These are phyloP conservation scores for Leptinotarsa peninsularis DNA, from an alignment of 2,888 invertebrate species.

Conservation along the genomic window DNA sequence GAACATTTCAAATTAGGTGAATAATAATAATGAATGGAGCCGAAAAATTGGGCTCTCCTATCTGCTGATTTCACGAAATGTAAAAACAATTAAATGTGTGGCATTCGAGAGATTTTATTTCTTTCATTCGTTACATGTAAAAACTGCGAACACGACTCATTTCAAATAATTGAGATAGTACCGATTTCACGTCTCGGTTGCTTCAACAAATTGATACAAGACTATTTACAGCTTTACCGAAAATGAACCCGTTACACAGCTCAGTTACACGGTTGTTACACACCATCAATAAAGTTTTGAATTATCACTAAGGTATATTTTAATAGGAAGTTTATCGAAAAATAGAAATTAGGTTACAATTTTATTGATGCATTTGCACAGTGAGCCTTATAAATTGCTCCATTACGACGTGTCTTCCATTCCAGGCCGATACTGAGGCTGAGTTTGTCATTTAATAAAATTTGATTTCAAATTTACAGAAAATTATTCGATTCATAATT, in stretches of 20 bases:
- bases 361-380: no score
- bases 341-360: no score
- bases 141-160: constrained; percentile 9
- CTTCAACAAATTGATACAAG: constrained; percentile 23
- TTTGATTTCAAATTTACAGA: no score
- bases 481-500: no score
- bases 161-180: constrained; percentile 2
- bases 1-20: no score
- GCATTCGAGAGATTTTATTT: neutral
- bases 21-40: no score
- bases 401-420: no score
- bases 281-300: constrained; percentile 3
- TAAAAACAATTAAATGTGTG: neutral
- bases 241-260: constrained; percentile 23
- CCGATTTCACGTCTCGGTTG: constrained; percentile 23
- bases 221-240: constrained; percentile 6
- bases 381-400: no score
- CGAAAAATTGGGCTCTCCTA: neutral
- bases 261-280: constrained; percentile 21
- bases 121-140: neutral
- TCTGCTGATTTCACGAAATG: neutral
- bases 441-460: no score
- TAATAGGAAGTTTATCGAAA: no score
- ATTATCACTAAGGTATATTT: constrained; percentile 3
- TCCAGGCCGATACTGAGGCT: no score